Percentiles rank a stretch among this genome's conserved stretches.
Evolutionary conservation across 1,140 invertebrate genomes (phyloP).

Genomic region (Panulirus ornatus): DNA sequence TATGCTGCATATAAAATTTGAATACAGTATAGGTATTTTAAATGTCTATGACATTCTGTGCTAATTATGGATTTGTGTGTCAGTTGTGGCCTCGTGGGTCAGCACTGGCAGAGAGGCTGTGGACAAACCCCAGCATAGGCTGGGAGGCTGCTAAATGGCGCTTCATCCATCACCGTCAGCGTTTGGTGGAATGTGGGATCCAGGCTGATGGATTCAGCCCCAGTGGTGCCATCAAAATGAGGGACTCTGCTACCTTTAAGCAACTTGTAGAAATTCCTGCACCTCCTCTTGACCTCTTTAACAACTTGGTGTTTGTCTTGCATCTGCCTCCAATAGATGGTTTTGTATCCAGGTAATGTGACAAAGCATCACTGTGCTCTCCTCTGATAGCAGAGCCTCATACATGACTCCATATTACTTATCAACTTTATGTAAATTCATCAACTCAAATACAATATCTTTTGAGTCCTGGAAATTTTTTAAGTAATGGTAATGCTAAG

Average conservation of each 20-base stretch:
- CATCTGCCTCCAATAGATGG: neutral
- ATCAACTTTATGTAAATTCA: neutral
- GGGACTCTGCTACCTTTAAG: constrained; percentile 73
- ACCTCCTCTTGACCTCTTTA: too few species aligned
- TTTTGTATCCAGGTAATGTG: neutral
- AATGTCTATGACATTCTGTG: too few species aligned
- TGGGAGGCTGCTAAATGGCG: constrained; percentile 83
- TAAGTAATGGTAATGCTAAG: too few species aligned
- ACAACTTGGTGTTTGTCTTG: neutral
- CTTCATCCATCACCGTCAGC: constrained; percentile 85
- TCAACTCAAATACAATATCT: too few species aligned
- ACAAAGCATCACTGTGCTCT: neutral
- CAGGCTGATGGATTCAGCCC: constrained; percentile 76
- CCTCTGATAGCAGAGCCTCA: neutral
- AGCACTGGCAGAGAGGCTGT: constrained; percentile 87
- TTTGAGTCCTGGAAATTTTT: too few species aligned
- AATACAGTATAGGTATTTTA: too few species aligned
- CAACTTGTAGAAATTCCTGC: too few species aligned
- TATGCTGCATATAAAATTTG: too few species aligned
- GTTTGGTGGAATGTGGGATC: constrained; percentile 77
- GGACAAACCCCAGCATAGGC: constrained; percentile 83
- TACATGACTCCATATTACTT: neutral
- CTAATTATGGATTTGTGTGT: too few species aligned
- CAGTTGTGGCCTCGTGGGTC: constrained; percentile 76
- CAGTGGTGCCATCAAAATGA: constrained; percentile 77